These are phyloP conservation scores for Tipula lateralis DNA, from an alignment of 2,888 invertebrate genomes.

Conservation along the genomic window DNA sequence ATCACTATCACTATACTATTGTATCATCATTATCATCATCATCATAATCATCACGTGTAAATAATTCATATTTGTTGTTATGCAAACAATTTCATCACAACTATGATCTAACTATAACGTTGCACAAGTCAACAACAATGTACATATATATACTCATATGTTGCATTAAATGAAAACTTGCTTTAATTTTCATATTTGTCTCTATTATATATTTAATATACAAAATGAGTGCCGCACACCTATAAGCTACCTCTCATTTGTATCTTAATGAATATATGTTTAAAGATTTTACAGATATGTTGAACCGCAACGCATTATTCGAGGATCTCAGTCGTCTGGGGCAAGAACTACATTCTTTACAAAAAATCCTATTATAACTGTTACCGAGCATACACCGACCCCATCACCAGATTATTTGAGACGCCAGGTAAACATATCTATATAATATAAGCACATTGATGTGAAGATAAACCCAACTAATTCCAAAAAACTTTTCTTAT, in stretches of 20 bases:
- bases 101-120: not conserved
- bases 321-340: constrained; percentile 44
- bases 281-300: constrained; percentile 49
- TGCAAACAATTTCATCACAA: not conserved
- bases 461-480: too few species aligned
- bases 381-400: constrained; percentile 91
- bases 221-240: not conserved
- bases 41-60: not conserved
- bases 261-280: not conserved
- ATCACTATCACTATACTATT: too few species aligned
- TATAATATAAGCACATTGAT: too few species aligned
- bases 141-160: too few species aligned
- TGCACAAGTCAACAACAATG: not conserved
- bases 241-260: not conserved
- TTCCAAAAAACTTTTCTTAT: too few species aligned
- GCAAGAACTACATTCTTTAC: constrained; percentile 55
- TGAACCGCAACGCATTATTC: constrained; percentile 45
- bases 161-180: not conserved
- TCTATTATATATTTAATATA: not conserved
- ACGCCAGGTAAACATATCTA: constrained; percentile 71
- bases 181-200: not conserved
- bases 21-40: not conserved
- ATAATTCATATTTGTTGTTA: not conserved
- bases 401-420: constrained; percentile 83
- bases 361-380: constrained; percentile 92